phyloP scores from a whole-genome alignment of 2,113 vertebrate genomes.

The Etheostoma cragini region DNA sequence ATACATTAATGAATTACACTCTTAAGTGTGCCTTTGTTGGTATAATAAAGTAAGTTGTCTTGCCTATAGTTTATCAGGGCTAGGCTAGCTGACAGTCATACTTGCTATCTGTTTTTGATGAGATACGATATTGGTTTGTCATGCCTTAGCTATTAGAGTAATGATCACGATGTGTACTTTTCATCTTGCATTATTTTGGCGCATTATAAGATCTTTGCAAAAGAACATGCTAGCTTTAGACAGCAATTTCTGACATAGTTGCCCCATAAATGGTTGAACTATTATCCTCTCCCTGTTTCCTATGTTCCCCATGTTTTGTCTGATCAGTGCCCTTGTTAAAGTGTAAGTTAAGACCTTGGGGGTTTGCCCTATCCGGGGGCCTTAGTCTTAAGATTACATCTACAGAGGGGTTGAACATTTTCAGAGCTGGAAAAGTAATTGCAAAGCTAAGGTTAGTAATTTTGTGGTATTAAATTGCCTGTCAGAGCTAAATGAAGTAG shows the following conservation, averaged over 20 bases:
- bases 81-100: slow-evolving; percentile 8
- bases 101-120: background rate
- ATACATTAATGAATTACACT: background rate
- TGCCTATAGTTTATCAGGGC: slow-evolving; percentile 60
- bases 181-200: slow-evolving; percentile 17
- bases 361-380: slow-evolving; percentile 69
- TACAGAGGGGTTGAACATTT: slow-evolving; percentile 73
- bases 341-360: slow-evolving; percentile 67
- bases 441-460: slow-evolving; percentile 84
- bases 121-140: slow-evolving; percentile 13
- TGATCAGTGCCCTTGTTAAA: slow-evolving; percentile 60
- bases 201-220: no score
- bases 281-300: slow-evolving; percentile 54
- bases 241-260: slow-evolving; percentile 21
- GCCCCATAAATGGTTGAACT: slow-evolving; percentile 39
- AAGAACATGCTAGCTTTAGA: slow-evolving; percentile 16
- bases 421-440: slow-evolving; percentile 85
- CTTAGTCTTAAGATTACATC: slow-evolving; percentile 79
- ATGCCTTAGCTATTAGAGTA: slow-evolving; percentile 13
- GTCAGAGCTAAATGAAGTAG: slow-evolving; percentile 85
- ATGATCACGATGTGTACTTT: slow-evolving; percentile 11
- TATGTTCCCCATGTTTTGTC: slow-evolving; percentile 51
- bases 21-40: slow-evolving; percentile 44
- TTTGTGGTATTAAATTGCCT: slow-evolving; percentile 86
- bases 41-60: slow-evolving; percentile 44